Base-by-base conservation (phyloP, 2,888 invertebrate genomes). In the Drosophila demipolita region DNA sequence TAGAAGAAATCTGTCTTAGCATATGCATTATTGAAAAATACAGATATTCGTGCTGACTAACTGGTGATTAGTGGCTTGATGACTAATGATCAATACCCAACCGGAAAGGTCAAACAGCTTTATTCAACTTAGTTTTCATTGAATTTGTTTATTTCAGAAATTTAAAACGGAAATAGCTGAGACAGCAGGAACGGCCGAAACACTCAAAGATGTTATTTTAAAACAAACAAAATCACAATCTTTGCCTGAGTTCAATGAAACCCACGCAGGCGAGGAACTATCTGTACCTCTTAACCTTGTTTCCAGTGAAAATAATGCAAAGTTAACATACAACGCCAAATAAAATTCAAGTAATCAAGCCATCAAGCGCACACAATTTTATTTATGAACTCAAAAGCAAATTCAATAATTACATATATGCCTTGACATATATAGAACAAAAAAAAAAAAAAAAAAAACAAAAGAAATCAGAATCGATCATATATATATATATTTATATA, bases 251-350 rank as follows among this genome's bases (percentile, higher is more conserved):
- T 73, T 80, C 71, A 88, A 80, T 74, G 76, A 83, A 62, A 73
- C 70, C 65, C 75, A 82, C 68, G 79, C 86, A 75, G 78, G 75
- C 69, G 83, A 88, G 70, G 89, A 90, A 65, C 76, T 88, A 42
- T 82, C 87, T 68, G 85, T 87, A 76, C 91, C 89, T 79, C 90
- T 90, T 66, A 90, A 90, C 73, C 91, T 90, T 78, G 89, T 90
- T 79, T 90, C 89, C 87, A 90, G 89, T 91, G 89, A 91, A 78
- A 91, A 82, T 76, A 91, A 79, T 78, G 78, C 85, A 75, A 90
- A 90, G 83, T 85, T 89, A 85, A 83, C 89, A 89, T 91, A 87
- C 78, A 87, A 84, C 87, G 87, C 89, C 89, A 90, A 89, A 91
- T 90, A 76, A 73, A 82, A 77, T 72, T 80, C 69, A 78, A 80